Evolutionary conservation across 2,113 vertebrate species (phyloP).

Genomic region (Callospermophilus lateralis): DNA sequence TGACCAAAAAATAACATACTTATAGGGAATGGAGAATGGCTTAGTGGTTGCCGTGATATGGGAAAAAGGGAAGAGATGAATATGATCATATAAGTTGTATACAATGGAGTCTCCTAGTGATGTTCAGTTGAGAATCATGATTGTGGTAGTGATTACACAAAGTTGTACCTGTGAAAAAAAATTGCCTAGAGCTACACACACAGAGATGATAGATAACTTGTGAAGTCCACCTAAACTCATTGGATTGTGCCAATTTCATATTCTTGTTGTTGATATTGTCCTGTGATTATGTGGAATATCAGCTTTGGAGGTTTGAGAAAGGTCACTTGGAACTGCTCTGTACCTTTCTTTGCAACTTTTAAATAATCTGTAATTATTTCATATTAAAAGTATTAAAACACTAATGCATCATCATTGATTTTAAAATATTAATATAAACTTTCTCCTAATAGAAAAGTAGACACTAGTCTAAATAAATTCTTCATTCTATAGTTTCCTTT

Average conservation of each 20-base stretch:
- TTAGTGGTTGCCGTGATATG: neutral
- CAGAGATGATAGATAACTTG: neutral
- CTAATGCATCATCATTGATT: neutral
- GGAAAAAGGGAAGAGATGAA: neutral
- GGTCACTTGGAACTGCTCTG: neutral
- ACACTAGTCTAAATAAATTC: neutral
- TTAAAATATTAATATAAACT: neutral
- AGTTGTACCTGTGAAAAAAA: neutral
- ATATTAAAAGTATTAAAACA: slow-evolving; percentile 19
- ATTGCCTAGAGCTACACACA: neutral
- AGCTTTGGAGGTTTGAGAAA: neutral
- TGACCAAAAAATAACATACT: neutral
- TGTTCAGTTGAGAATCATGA: neutral
- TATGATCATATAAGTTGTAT: neutral
- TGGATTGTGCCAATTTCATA: neutral
- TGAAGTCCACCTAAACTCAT: neutral
- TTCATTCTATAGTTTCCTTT: neutral
- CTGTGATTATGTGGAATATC: neutral
- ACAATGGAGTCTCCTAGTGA: neutral
- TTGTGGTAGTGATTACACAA: neutral
- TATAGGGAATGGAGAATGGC: neutral
- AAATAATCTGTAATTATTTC: slow-evolving; percentile 33
- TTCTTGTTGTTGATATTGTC: neutral
- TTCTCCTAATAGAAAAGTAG: neutral
- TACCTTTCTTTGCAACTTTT: neutral